Evolutionary conservation across 1,140 invertebrate genomes (phyloP).

Genomic region (Cotesia chilonis): DNA sequence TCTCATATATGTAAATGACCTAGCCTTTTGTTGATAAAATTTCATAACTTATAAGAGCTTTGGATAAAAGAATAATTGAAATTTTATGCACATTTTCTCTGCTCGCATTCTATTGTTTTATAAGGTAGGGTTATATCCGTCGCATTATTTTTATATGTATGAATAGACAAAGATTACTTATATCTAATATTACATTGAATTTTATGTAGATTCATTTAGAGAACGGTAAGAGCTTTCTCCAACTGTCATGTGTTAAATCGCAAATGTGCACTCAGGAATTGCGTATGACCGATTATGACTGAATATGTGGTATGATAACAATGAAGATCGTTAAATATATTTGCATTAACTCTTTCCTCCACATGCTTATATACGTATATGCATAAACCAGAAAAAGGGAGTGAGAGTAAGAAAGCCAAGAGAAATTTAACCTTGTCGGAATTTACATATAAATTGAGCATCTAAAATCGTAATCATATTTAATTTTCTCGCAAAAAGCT

Average conservation of each 20-base stretch:
- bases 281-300: neutral
- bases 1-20: neutral
- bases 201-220: slow-evolving; percentile 11
- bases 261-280: slow-evolving; percentile 9
- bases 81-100: slow-evolving; percentile 30
- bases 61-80: slow-evolving; percentile 27
- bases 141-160: slow-evolving; percentile 7
- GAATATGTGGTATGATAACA: slow-evolving; percentile 19
- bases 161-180: slow-evolving; percentile 7
- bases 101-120: neutral
- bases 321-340: slow-evolving; percentile 33
- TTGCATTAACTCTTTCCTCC: no score
- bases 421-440: slow-evolving; percentile 11
- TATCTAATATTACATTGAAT: slow-evolving; percentile 1
- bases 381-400: neutral
- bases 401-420: slow-evolving; percentile 4
- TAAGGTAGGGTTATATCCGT: neutral
- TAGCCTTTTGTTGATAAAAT: neutral
- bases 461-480: slow-evolving; percentile 57
- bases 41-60: slow-evolving; percentile 1
- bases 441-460: slow-evolving; percentile 60
- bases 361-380: neutral
- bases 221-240: neutral
- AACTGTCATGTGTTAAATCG: neutral
- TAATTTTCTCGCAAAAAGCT: slow-evolving; percentile 50